A percentile compares a stretch with the other conserved stretches of the same genome.
phyloP scores from a whole-genome alignment of 2,113 vertebrate species.

The Pycnonotus jocosus region DNA sequence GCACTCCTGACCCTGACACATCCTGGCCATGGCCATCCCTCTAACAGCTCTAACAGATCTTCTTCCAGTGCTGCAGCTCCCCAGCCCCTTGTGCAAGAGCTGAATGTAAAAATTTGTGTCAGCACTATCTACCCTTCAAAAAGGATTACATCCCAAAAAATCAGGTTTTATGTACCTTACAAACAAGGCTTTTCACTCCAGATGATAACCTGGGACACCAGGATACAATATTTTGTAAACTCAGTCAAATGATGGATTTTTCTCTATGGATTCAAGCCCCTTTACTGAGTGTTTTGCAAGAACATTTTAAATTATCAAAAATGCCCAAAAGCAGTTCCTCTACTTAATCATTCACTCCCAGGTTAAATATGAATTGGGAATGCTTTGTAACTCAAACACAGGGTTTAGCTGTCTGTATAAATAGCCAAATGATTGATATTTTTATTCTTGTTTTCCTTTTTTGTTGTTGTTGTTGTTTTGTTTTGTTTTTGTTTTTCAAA shows the following conservation, averaged over 20 bases:
- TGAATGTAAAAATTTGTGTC: background rate
- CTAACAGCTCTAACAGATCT: background rate
- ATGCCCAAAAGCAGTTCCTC: background rate
- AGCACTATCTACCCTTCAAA: background rate
- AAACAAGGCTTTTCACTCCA: background rate
- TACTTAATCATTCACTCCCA: background rate
- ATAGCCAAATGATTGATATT: background rate
- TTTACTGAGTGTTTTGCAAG: background rate
- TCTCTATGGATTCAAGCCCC: background rate
- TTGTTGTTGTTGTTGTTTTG: background rate
- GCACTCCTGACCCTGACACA: background rate
- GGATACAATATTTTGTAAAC: background rate
- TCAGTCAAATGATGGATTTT: background rate
- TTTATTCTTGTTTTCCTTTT: background rate
- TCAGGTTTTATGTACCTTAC: background rate
- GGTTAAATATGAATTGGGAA: background rate
- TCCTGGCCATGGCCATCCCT: background rate
- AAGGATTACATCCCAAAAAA: background rate
- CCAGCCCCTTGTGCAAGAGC: background rate
- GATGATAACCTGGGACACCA: background rate
- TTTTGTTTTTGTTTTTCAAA: background rate
- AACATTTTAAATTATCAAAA: background rate
- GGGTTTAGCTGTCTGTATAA: background rate
- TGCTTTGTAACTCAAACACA: background rate
- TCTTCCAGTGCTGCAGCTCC: background rate